phyloP scores from a whole-genome alignment of 1,140 invertebrate genomes.

The Olivierus martensii region DNA sequence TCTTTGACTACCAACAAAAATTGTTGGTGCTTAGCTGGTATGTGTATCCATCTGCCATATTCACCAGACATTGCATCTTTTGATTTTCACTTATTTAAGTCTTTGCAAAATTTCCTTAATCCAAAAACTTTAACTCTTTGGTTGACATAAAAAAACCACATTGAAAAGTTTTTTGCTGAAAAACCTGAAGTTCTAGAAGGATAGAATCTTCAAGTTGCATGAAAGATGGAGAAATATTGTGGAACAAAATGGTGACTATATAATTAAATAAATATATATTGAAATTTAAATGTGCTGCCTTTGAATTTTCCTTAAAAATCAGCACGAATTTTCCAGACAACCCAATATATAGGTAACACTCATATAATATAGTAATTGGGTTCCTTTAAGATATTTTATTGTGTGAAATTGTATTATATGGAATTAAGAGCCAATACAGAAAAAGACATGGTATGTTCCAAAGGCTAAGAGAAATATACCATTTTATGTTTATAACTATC shows the following conservation, averaged over 20 bases:
- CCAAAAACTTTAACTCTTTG: neutral
- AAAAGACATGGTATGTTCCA: too few relatives aligned
- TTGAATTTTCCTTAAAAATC: neutral
- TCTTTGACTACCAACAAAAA: conserved; percentile 21
- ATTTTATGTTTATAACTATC: too few relatives aligned
- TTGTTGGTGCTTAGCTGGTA: conserved; percentile 25
- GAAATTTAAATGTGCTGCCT: neutral
- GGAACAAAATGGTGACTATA: neutral
- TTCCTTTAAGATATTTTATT: too few relatives aligned
- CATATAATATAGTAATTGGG: too few relatives aligned
- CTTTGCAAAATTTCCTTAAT: conserved; percentile 1
- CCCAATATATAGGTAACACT: too few relatives aligned
- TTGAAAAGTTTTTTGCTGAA: neutral
- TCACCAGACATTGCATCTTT: conserved; percentile 31
- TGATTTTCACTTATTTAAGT: conserved; percentile 30
- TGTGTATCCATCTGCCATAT: conserved; percentile 35
- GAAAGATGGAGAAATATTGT: neutral
- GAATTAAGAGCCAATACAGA: too few relatives aligned
- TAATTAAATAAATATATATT: neutral
- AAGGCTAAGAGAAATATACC: too few relatives aligned
- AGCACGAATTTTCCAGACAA: neutral
- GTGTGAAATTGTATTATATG: too few relatives aligned
- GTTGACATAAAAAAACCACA: neutral
- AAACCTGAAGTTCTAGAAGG: neutral
- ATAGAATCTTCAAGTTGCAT: neutral